These are phyloP conservation scores for Drosophila saltans DNA, from an alignment of 1,140 invertebrate genomes.

Conservation along the genomic window DNA sequence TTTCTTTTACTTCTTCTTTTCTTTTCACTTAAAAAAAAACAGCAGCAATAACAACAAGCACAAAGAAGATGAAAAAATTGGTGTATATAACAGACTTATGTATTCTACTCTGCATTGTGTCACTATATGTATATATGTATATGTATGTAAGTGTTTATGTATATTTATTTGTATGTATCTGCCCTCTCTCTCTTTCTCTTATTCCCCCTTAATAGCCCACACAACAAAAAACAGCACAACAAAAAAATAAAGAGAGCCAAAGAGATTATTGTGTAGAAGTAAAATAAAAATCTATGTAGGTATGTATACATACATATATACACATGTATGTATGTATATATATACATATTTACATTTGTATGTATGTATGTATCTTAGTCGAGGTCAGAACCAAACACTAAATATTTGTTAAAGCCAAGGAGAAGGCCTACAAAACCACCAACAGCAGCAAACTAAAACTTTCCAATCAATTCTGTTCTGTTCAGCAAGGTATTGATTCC, in stretches of 20 bases:
- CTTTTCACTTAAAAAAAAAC: slow-evolving; percentile 17
- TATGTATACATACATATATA: not conserved
- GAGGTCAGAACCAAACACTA: slow-evolving; percentile 10
- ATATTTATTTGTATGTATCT: not conserved
- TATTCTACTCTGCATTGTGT: slow-evolving; percentile 8
- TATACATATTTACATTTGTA: not conserved
- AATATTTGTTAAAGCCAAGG: not conserved
- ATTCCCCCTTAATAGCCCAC: not conserved
- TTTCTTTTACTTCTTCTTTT: slow-evolving; percentile 30
- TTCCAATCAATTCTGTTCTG: too few relatives aligned
- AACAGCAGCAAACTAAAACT: not conserved
- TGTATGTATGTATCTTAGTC: slow-evolving; percentile 1
- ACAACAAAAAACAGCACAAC: not conserved
- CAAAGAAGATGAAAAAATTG: slow-evolving; percentile 1
- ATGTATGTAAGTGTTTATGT: not conserved
- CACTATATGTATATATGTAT: not conserved
- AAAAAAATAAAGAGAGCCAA: not conserved
- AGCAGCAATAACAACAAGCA: slow-evolving; percentile 8
- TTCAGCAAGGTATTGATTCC: too few relatives aligned
- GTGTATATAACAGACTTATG: slow-evolving; percentile 9
- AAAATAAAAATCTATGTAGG: slow-evolving; percentile 9
- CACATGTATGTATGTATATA: not conserved
- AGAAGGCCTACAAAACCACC: not conserved
- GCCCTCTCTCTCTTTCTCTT: not conserved
- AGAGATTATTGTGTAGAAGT: slow-evolving; percentile 10